Evolutionary conservation across 2,113 vertebrate genomes (phyloP).

Genomic region (Carassius carassius): DNA sequence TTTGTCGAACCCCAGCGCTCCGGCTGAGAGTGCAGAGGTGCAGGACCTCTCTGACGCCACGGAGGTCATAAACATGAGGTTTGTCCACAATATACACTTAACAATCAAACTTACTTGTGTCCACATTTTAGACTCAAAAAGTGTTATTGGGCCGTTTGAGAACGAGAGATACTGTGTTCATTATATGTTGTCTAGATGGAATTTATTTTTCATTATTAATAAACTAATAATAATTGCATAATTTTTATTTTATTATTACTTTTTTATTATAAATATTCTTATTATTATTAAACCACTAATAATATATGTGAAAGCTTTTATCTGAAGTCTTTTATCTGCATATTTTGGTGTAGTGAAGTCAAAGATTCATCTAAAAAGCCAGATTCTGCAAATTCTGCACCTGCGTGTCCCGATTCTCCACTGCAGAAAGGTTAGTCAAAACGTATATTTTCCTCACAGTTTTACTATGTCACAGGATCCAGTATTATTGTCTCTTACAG

Average conservation of each 20-base stretch:
- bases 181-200: neutral
- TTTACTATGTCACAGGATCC: neutral
- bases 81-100: neutral
- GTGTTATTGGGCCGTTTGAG: neutral
- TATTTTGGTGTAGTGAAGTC: conserved; percentile 2
- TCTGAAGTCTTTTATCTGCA: too few relatives aligned
- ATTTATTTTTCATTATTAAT: neutral
- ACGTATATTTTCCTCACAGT: neutral
- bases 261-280: too few relatives aligned
- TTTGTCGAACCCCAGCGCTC: neutral
- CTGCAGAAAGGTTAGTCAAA: conserved; percentile 33
- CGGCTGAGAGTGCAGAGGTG: conserved; percentile 7
- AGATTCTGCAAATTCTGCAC: neutral
- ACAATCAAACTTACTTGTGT: neutral
- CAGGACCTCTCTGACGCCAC: neutral
- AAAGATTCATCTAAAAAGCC: conserved; percentile 1
- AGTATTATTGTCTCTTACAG: neutral
- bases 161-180: neutral
- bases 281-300: neutral
- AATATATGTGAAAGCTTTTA: neutral
- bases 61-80: conserved; percentile 37
- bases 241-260: neutral
- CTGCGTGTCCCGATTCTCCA: neutral
- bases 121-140: too few relatives aligned
- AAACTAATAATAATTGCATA: neutral